These are phyloP conservation scores for Coranthus polyacanthus DNA, from an alignment of 2,797 vertebrate genomes.

Conservation along the genomic window DNA sequence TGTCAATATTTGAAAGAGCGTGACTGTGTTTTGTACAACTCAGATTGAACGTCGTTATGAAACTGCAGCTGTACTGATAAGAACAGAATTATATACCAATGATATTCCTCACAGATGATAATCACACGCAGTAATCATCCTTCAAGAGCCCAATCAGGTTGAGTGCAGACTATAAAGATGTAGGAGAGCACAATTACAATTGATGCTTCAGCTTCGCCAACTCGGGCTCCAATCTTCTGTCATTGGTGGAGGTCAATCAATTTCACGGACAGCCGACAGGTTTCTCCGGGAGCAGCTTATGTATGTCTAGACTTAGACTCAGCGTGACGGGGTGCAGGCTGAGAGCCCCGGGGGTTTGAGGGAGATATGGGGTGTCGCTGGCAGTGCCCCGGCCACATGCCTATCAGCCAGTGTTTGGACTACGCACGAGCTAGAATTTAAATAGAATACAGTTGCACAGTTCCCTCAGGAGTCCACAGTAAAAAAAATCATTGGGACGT, in stretches of 20 bases:
- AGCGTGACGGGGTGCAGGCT: constrained; percentile 2
- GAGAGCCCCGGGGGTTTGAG: constrained; percentile 2
- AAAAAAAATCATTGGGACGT: too few relatives aligned
- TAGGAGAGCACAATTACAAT: constrained; percentile 40
- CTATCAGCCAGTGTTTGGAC: neutral
- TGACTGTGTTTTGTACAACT: constrained; percentile 18
- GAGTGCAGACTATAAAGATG: constrained; percentile 41
- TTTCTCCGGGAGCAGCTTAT: constrained; percentile 56
- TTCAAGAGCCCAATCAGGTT: constrained; percentile 65
- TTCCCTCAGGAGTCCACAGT: too few relatives aligned
- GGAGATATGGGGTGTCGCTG: constrained; percentile 18
- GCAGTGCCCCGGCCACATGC: constrained; percentile 52
- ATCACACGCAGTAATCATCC: constrained; percentile 35
- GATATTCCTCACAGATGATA: constrained; percentile 22
- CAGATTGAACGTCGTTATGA: neutral
- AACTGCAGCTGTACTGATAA: too few relatives aligned
- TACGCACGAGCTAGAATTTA: too few relatives aligned
- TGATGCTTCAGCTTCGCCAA: constrained; percentile 11
- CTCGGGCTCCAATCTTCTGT: constrained; percentile 15
- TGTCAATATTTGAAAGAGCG: constrained; percentile 1
- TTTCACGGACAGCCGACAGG: constrained; percentile 39
- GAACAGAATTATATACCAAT: too few relatives aligned
- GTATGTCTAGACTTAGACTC: constrained; percentile 69
- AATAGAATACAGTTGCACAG: too few relatives aligned
- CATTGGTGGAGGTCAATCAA: constrained; percentile 49